Evolutionary conservation across 1,140 invertebrate species (phyloP).

Genomic region (Drosophila funebris): DNA sequence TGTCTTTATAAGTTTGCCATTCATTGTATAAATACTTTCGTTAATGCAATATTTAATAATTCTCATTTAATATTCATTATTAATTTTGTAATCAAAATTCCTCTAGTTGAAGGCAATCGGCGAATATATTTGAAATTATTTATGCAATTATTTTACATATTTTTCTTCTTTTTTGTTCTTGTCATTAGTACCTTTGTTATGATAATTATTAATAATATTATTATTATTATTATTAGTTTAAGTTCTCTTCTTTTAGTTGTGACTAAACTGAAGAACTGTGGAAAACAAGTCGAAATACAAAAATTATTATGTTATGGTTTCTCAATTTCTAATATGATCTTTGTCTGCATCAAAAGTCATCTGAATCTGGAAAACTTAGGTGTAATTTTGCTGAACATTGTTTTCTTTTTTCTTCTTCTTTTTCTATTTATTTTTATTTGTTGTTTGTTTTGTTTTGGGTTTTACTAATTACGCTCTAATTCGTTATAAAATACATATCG

Average conservation of each 20-base stretch:
- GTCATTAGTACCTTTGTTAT: slow-evolving; percentile 15
- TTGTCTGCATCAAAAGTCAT: slow-evolving; percentile 72
- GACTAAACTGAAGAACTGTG: slow-evolving; percentile 62
- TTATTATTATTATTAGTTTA: slow-evolving; percentile 20
- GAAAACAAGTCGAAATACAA: slow-evolving; percentile 69
- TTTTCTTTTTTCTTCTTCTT: slow-evolving; percentile 1
- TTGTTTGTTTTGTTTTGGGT: no score
- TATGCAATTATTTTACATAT: slow-evolving; percentile 83
- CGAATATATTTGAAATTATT: slow-evolving; percentile 84
- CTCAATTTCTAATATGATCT: slow-evolving; percentile 33
- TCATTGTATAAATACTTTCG: slow-evolving; percentile 55
- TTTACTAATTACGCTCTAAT: slow-evolving; percentile 55
- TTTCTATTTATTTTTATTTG: slow-evolving; percentile 36
- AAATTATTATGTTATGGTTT: slow-evolving; percentile 1
- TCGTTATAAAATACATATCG: slow-evolving; percentile 51
- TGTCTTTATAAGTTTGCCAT: slow-evolving; percentile 28
- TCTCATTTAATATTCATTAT: slow-evolving; percentile 68
- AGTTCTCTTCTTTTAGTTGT: slow-evolving; percentile 38
- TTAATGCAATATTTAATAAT: slow-evolving; percentile 65
- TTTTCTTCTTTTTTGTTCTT: slow-evolving; percentile 56
- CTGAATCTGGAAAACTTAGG: slow-evolving; percentile 77
- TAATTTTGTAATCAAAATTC: slow-evolving; percentile 83
- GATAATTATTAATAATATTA: slow-evolving; percentile 19
- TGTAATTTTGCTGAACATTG: slow-evolving; percentile 72
- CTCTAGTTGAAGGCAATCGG: slow-evolving; percentile 84